Percentiles rank a stretch among this genome's conserved stretches.
phyloP scores from a whole-genome alignment of 1,140 invertebrate genomes.

The Pollicipes pollicipes region DNA sequence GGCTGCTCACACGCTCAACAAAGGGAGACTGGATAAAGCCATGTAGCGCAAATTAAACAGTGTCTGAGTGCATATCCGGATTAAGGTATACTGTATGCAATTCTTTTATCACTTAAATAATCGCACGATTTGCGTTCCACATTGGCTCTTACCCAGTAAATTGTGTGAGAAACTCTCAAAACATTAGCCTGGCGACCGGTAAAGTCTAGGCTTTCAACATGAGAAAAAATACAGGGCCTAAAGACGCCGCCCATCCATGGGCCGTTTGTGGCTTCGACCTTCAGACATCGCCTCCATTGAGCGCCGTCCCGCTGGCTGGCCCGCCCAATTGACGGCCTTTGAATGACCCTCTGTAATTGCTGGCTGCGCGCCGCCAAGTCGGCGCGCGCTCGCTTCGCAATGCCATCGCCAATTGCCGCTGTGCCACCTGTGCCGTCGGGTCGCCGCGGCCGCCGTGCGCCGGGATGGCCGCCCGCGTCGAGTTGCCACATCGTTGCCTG shows the following conservation, averaged over 20 bases:
- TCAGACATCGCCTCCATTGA: no score
- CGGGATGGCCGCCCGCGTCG: neutral
- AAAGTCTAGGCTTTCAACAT: neutral
- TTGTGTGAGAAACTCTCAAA: neutral
- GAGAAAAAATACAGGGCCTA: neutral
- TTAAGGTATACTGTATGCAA: neutral
- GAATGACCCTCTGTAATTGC: no score
- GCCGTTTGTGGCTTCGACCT: neutral
- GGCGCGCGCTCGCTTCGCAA: no score
- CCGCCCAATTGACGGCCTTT: no score
- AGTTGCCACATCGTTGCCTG: neutral
- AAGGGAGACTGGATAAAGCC: no score
- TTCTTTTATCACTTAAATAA: neutral
- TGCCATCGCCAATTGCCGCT: no score
- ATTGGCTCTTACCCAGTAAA: neutral
- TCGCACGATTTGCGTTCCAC: neutral
- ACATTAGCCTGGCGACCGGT: neutral
- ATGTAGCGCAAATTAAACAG: neutral
- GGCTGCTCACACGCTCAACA: no score
- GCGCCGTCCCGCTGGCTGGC: no score
- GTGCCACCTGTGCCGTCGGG: no score
- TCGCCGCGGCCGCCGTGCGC: no score
- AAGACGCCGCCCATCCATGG: neutral
- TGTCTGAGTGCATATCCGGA: neutral
- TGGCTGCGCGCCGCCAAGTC: no score